Evolutionary conservation across 2,797 vertebrate genomes (phyloP), one percentile per base, ranked within the genome.

Genomic region (Cynopterus sphinx): DNA sequence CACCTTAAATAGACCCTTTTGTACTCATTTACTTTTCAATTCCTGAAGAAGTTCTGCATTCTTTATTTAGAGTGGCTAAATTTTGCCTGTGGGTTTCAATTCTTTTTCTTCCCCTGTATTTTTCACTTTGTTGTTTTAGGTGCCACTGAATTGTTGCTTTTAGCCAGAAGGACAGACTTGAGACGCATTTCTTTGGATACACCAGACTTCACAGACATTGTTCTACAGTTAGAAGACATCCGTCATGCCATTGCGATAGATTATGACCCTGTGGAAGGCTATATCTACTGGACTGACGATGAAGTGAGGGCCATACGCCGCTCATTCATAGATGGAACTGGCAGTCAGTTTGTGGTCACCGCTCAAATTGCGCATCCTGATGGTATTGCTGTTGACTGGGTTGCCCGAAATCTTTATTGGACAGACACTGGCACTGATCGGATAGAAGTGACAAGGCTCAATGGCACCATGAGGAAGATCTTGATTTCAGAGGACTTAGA

Each of bases 391-490:
- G 99, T 99, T 8, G 99, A 99, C 98, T 99, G 99, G 99, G 99
- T 99, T 12, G 99, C 99, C 6, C 98, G 99, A 1, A 99, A 99
- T 97, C 98, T 99, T 8, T 99, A 99, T 95, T 99, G 99, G 99
- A 99, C 99, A 0, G 99, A 99, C 97, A 99, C 99, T 0, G 99
- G 99, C 39, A 99, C 99, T 0, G 99, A 99, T 95, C 99, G 99
- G 43, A 99, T 99, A 36, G 99, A 99, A 97, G 99, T 99, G 73
- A 99, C 99, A 0, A 98, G 99, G 7, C 99, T 99, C 1, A 99
- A 99, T 3, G 99, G 99, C 0, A 99, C 99, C 96, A 99, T 99
- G 99, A 98, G 99, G 91, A 99, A 99, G 98, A 99, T 99, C 96
- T 97, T 99, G 93, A 99, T 99, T 95, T 99, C 99, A 0, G 99